Conservation (phyloP, 2,113 vertebrate genomes). For the Xenopus laevis region DNA sequence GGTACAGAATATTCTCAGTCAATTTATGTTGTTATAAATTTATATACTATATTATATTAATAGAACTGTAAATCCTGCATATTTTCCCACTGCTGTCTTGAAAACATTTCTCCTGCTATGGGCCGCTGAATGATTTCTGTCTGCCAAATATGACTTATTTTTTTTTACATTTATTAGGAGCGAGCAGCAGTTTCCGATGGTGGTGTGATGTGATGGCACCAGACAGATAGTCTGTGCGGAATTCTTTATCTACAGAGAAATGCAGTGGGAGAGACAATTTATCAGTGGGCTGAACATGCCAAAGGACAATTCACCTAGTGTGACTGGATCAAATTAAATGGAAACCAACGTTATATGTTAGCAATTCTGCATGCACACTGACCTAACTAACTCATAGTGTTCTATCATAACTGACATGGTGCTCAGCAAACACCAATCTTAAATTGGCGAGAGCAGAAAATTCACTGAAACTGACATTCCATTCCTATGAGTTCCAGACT, state of each 20-base stretch:
- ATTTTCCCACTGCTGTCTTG: too few species aligned
- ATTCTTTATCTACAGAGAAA: background rate
- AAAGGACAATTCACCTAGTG: background rate
- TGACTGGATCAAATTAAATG: background rate
- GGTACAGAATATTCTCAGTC: too few species aligned
- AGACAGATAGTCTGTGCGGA: background rate
- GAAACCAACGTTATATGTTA: background rate
- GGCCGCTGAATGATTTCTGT: background rate
- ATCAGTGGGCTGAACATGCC: background rate
- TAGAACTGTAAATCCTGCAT: too few species aligned
- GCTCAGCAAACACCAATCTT: too few species aligned
- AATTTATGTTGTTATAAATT: too few species aligned
- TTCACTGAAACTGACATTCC: too few species aligned
- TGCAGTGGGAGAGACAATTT: conserved; percentile 3
- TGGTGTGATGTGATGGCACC: background rate
- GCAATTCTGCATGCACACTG: too few species aligned
- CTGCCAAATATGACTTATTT: background rate
- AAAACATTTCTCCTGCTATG: background rate
- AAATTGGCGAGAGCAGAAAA: too few species aligned
- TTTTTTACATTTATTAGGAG: background rate
- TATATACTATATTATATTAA: too few species aligned
- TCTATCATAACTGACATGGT: too few species aligned
- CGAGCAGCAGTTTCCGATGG: background rate
- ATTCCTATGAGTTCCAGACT: too few species aligned
- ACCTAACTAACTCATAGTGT: too few species aligned